Evolutionary conservation across 2,113 vertebrate genomes (phyloP), one percentile per base, ranked within the genome.

Genomic region (Gracilinanus agilis): DNA sequence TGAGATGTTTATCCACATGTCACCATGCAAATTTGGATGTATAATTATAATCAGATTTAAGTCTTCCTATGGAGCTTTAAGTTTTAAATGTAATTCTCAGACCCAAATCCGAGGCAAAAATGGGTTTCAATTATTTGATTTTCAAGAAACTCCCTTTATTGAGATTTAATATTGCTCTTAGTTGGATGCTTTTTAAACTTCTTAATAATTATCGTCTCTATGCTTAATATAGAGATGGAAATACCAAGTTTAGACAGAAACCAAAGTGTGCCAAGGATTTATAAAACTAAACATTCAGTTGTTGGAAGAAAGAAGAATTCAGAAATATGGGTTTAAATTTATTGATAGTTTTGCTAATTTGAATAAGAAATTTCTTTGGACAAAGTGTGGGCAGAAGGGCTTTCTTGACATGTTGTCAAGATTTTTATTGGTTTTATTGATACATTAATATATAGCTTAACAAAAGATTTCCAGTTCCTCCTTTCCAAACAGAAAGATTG

Each of bases 31-130:
- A 97, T 94, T 89, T 96, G 95, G 93, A 88, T 54, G 34, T 93
- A 40, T 94, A 94, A 95, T 96, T 96, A 49, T 92, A 27, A 16
- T 97, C 95, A 95, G 55, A 94, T 83, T 75, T 91, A 44, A 89
- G 16, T 23, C 95, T 97, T 95, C 92, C 3, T 3, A 44, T 91
- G 90, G 90, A 94, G 89, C 0, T 96, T 90, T 75, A 0, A 89
- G 4, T 83, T 23, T 54, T 90, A 24, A 49, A 49, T 96, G 91
- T 83, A n/a, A n/a, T 54, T 29, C 53, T 16, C 1, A 54, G 27
- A 27, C 88, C 24, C 67, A 55, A 91, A 90, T 90, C 24, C 16
- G 93, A 40, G 9, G 11, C n/a, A 75, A 75, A 40, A 49, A 91
- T 53, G 29, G n/a, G 90, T 93, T 95, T 12, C 10, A 27, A 90